A percentile compares a stretch with the other conserved stretches of the same genome.
Evolutionary conservation across 2,113 vertebrate species (phyloP).

Genomic region (Centrocercus urophasianus): DNA sequence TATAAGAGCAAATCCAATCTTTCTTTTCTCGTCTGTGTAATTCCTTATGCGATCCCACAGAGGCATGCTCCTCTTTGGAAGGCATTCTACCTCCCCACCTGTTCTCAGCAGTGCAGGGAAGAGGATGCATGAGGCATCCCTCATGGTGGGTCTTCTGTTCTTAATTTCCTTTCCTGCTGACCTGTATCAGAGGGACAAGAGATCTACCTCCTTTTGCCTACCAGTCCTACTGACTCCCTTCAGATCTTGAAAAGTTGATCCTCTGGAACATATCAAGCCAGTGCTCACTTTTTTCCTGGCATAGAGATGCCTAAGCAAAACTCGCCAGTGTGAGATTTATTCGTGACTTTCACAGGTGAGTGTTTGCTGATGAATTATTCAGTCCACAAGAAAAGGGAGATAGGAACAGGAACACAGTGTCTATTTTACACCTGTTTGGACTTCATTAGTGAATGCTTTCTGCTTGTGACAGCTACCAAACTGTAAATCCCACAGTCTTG

Average conservation of each 20-base stretch:
- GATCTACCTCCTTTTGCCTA: background rate
- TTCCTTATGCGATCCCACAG: background rate
- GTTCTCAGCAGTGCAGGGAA: background rate
- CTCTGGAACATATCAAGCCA: background rate
- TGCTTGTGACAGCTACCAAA: background rate
- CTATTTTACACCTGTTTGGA: background rate
- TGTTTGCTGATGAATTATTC: conserved; percentile 22
- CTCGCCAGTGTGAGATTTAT: background rate
- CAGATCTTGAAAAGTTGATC: background rate
- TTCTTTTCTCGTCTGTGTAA: background rate
- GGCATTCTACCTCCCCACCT: background rate
- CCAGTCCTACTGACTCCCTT: background rate
- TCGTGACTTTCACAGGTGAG: background rate
- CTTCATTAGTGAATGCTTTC: background rate
- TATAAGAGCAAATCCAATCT: background rate
- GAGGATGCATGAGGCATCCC: rapidly evolving
- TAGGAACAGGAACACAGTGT: background rate
- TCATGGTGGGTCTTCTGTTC: background rate
- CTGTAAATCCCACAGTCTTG: background rate
- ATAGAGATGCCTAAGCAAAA: background rate
- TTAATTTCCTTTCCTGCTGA: background rate
- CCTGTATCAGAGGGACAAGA: background rate
- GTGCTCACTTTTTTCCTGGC: background rate
- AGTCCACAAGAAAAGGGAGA: background rate
- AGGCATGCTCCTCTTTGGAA: background rate